A percentile compares a stretch with the other conserved stretches of the same genome.
Evolutionary conservation across 2,113 vertebrate genomes (phyloP).

Genomic region (Limanda limanda): DNA sequence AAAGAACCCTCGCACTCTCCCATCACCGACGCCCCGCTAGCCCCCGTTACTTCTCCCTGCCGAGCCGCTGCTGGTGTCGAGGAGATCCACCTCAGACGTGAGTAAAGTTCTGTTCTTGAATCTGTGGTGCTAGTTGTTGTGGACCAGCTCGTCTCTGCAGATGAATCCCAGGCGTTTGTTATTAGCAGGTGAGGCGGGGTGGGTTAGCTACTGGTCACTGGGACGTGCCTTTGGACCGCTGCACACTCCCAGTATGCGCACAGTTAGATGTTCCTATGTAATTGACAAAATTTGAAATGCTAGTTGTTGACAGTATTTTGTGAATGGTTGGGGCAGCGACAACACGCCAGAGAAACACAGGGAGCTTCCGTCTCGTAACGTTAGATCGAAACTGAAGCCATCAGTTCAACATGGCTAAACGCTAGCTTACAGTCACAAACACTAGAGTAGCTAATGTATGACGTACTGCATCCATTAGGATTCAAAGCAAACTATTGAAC

Average conservation of each 20-base stretch:
- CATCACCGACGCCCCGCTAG: constrained; percentile 62
- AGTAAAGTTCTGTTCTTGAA: constrained; percentile 49
- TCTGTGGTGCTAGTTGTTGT: not conserved
- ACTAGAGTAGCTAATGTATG: too few relatives aligned
- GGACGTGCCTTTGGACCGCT: not conserved
- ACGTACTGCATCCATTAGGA: not conserved
- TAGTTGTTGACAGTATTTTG: not conserved
- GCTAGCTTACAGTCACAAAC: not conserved
- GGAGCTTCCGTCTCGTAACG: constrained; percentile 10
- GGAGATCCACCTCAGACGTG: constrained; percentile 69
- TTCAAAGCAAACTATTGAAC: not conserved
- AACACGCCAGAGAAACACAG: not conserved
- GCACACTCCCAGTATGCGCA: not conserved
- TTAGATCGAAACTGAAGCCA: not conserved
- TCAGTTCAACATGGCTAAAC: not conserved
- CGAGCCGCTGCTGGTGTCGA: constrained; percentile 60
- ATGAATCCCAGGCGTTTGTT: not conserved
- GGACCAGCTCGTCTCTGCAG: too few relatives aligned
- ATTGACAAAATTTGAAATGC: not conserved
- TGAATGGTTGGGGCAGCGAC: not conserved
- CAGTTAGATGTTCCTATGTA: too few relatives aligned
- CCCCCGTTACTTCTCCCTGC: constrained; percentile 56
- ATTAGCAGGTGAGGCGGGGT: not conserved
- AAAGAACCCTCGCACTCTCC: constrained; percentile 46
- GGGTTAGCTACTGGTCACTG: constrained; percentile 11